These are phyloP conservation scores for Pterois miles DNA, from an alignment of 2,797 vertebrate genomes.

Conservation along the genomic window DNA sequence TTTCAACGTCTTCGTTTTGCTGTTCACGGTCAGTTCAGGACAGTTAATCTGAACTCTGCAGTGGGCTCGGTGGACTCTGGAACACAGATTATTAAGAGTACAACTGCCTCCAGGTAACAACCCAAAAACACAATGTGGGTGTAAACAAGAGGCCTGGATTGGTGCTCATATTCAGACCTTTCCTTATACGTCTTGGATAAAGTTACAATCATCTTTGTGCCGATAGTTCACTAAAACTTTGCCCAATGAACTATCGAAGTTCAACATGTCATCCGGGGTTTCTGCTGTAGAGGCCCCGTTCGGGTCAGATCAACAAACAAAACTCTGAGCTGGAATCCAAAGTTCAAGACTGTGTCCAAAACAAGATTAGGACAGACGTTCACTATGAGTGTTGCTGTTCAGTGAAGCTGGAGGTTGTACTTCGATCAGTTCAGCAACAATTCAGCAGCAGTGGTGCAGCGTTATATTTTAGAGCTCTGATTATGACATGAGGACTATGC, in stretches of 20 bases:
- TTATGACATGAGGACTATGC: not conserved
- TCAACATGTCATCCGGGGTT: not conserved
- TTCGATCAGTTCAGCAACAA: not conserved
- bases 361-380: not conserved
- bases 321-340: not conserved
- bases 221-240: not conserved
- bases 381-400: not conserved
- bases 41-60: not conserved
- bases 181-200: not conserved
- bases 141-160: not conserved
- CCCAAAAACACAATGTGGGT: not conserved
- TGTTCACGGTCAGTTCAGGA: not conserved
- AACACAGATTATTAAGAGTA: not conserved
- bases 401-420: not conserved
- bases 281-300: not conserved
- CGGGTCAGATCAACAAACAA: not conserved
- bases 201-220: not conserved
- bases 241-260: not conserved
- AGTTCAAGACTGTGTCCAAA: not conserved
- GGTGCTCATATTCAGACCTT: not conserved
- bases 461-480: not conserved
- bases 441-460: not conserved
- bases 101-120: slow-evolving; percentile 3
- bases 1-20: not conserved
- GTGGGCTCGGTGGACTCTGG: not conserved